Conservation (phyloP, 2,113 vertebrate species). For the Amia ocellicauda region DNA sequence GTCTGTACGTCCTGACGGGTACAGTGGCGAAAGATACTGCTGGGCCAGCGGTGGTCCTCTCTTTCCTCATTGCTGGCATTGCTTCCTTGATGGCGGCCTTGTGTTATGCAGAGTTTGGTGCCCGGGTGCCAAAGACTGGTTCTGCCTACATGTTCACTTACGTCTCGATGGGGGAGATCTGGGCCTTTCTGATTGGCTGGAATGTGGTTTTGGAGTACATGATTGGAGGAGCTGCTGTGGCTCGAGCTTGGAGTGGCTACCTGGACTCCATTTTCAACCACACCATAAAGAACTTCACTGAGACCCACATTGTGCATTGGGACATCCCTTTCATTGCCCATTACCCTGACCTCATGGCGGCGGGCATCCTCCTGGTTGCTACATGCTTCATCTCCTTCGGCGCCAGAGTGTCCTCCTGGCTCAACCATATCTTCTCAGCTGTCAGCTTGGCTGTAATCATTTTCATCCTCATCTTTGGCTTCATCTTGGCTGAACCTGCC, state of each 20-base stretch:
- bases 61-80: conserved; percentile 80
- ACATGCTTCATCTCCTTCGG: conserved; percentile 87
- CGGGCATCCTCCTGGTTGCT: conserved; percentile 78
- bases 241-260: conserved; percentile 92
- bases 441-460: conserved; percentile 78
- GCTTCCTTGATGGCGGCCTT: conserved; percentile 88
- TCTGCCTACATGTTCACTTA: conserved; percentile 98
- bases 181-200: conserved; percentile 97
- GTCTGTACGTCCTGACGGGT: conserved; percentile 90
- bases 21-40: conserved; percentile 86
- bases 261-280: conserved; percentile 91
- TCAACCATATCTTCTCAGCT: conserved; percentile 85
- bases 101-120: conserved; percentile 93
- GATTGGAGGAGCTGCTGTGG: conserved; percentile 86
- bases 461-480: conserved; percentile 88
- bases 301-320: conserved; percentile 80
- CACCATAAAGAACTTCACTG: conserved; percentile 86
- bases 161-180: conserved; percentile 88
- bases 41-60: conserved; percentile 81
- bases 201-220: conserved; percentile 92
- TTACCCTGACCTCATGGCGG: conserved; percentile 86
- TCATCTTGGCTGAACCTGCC: conserved; percentile 75
- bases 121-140: conserved; percentile 86
- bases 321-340: conserved; percentile 80
- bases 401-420: conserved; percentile 88